A percentile compares a stretch with the other conserved stretches of the same genome.
phyloP scores from a whole-genome alignment of 2,797 vertebrate species.

The Micropoecilia bifurca region DNA sequence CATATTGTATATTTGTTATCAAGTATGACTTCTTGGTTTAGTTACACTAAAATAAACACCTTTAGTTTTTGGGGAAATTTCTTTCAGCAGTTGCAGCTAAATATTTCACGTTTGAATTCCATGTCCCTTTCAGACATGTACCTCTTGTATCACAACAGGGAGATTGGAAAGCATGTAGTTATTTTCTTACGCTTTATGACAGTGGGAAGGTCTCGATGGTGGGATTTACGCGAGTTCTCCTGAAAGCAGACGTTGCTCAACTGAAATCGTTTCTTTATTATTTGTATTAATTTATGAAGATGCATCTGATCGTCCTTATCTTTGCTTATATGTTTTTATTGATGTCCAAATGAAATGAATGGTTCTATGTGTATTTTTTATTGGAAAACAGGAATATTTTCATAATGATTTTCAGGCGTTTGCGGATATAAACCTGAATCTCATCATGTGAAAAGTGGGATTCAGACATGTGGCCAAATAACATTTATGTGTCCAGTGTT shows the following conservation, averaged over 20 bases:
- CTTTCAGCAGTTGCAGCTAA: slow-evolving; percentile 12
- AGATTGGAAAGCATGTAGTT: slow-evolving; percentile 11
- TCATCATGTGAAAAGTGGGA: slow-evolving; percentile 38
- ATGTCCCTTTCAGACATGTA: slow-evolving; percentile 15
- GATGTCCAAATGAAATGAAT: slow-evolving; percentile 43
- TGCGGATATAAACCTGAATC: slow-evolving; percentile 39
- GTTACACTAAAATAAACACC: slow-evolving; percentile 19
- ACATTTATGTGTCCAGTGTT: slow-evolving; percentile 35
- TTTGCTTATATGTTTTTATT: slow-evolving; percentile 58
- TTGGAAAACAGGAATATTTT: slow-evolving; percentile 52
- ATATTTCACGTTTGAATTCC: not conserved
- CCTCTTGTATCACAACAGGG: slow-evolving; percentile 5
- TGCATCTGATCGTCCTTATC: slow-evolving; percentile 29
- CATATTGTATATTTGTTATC: slow-evolving; percentile 31
- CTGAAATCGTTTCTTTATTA: slow-evolving; percentile 9
- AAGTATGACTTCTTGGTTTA: slow-evolving; percentile 9
- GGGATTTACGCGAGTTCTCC: slow-evolving; percentile 24
- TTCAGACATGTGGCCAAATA: slow-evolving; percentile 68
- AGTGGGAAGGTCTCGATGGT: slow-evolving; percentile 25
- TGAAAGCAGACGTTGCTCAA: slow-evolving; percentile 23
- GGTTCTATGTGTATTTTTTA: slow-evolving; percentile 61
- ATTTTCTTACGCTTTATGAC: slow-evolving; percentile 49
- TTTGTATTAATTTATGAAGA: slow-evolving; percentile 13
- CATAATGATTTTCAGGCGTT: slow-evolving; percentile 48
- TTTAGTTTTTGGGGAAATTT: slow-evolving; percentile 8